Evolutionary conservation across 2,888 invertebrate genomes (phyloP).

Genomic region (Tenthredo notha): DNA sequence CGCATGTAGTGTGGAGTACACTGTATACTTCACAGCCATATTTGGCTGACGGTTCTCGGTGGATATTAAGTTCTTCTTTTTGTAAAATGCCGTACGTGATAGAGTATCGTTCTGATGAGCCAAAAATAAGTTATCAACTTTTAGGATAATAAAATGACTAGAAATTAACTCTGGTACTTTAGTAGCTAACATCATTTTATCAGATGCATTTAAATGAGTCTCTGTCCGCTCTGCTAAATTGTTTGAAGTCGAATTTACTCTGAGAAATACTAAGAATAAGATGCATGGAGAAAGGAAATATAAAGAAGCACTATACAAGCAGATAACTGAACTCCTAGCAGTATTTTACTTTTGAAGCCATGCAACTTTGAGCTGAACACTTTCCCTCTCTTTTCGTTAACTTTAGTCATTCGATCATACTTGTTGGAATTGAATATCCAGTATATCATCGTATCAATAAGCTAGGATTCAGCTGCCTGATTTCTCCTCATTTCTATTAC

Average conservation of each 20-base stretch:
- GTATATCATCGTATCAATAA: background rate
- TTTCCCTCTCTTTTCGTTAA: background rate
- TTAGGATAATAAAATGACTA: background rate
- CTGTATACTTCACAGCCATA: background rate
- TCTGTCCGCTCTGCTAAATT: background rate
- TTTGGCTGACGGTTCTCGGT: background rate
- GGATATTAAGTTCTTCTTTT: background rate
- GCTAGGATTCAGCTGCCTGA: background rate
- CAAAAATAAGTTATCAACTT: background rate
- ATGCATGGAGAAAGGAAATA: background rate
- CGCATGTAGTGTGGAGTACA: background rate
- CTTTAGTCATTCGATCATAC: background rate
- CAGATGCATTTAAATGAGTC: background rate
- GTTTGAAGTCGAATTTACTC: background rate
- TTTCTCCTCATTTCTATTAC: background rate
- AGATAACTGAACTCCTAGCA: background rate
- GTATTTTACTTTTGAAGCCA: slow-evolving; percentile 19
- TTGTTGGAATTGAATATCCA: background rate
- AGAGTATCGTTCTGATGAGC: background rate
- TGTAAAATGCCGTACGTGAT: background rate
- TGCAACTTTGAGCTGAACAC: slow-evolving; percentile 9
- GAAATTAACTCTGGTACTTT: background rate
- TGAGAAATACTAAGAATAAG: background rate
- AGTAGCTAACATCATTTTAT: background rate
- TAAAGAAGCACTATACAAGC: background rate